Evolutionary conservation across 1,140 invertebrate genomes (phyloP).

Genomic region (Acromyrmex charruanus): DNA sequence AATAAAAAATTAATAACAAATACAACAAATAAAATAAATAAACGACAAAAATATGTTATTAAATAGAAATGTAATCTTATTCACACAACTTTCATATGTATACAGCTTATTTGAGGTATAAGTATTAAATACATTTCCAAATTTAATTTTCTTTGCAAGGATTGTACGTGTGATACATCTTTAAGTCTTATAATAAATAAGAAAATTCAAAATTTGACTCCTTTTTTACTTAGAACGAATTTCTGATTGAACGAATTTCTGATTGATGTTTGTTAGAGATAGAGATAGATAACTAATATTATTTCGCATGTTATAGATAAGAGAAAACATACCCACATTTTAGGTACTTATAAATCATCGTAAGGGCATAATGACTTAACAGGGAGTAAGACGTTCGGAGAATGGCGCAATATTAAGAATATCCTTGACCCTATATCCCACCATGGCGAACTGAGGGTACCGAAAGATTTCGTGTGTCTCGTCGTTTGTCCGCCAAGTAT

Average conservation of each 20-base stretch:
- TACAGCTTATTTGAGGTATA: too few relatives aligned
- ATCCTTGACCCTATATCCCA: constrained; percentile 58
- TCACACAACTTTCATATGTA: too few relatives aligned
- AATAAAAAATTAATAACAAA: too few relatives aligned
- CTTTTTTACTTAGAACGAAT: too few relatives aligned
- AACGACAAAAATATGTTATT: too few relatives aligned
- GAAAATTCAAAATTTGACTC: neutral
- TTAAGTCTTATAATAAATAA: neutral
- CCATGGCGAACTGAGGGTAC: constrained; percentile 14
- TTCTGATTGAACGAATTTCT: too few relatives aligned
- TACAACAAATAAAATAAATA: too few relatives aligned
- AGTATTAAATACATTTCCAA: too few relatives aligned
- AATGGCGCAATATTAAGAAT: constrained; percentile 53
- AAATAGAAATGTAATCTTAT: too few relatives aligned
- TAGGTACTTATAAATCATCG: neutral
- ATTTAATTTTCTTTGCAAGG: too few relatives aligned
- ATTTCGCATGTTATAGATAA: neutral
- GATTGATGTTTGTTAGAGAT: neutral
- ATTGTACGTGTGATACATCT: too few relatives aligned
- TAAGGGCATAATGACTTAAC: constrained; percentile 2
- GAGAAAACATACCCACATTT: neutral
- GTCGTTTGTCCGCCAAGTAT: constrained; percentile 54
- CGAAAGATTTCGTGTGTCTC: constrained; percentile 42
- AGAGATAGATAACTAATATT: neutral
- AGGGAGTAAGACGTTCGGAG: constrained; percentile 13